A percentile compares a stretch with the other conserved stretches of the same genome.
Evolutionary conservation across 2,888 invertebrate genomes (phyloP).

Genomic region (Teinopalpus imperialis): DNA sequence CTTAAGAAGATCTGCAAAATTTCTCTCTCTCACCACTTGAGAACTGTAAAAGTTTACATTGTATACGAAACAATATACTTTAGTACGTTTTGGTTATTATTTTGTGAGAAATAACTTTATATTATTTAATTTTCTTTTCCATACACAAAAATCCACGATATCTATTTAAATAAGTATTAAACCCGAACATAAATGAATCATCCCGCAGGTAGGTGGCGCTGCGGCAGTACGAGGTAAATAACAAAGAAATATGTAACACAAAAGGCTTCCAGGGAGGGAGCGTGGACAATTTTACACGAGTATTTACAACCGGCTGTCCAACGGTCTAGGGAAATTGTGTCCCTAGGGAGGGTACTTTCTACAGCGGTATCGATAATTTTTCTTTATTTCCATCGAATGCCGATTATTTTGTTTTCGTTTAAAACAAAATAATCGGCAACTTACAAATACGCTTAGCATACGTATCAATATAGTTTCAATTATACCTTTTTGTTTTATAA

Average conservation of each 20-base stretch:
- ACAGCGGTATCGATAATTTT: slow-evolving; percentile 34
- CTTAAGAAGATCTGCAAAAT: too few species aligned
- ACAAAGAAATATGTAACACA: slow-evolving; percentile 80
- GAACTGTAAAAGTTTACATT: too few species aligned
- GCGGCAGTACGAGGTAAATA: slow-evolving; percentile 59
- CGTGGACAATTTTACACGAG: slow-evolving; percentile 82
- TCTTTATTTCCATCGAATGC: slow-evolving; percentile 6
- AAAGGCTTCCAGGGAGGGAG: slow-evolving; percentile 71
- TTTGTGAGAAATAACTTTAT: too few species aligned
- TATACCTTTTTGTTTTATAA: too few species aligned
- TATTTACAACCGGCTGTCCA: slow-evolving; percentile 82
- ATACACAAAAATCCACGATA: neutral
- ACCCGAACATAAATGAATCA: slow-evolving; percentile 22
- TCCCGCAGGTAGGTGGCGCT: slow-evolving; percentile 33
- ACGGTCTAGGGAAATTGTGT: slow-evolving; percentile 75
- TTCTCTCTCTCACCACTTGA: too few species aligned
- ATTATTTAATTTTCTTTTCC: neutral
- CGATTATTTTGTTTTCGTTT: neutral
- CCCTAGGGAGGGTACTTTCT: slow-evolving; percentile 53
- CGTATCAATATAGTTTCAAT: too few species aligned
- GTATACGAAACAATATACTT: too few species aligned
- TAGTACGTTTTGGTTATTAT: too few species aligned
- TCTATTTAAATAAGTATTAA: slow-evolving; percentile 15
- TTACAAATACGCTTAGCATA: too few species aligned
- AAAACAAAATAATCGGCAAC: too few species aligned